Evolutionary conservation across 2,888 invertebrate species (phyloP).

Genomic region (Ophonus ardosiacus): DNA sequence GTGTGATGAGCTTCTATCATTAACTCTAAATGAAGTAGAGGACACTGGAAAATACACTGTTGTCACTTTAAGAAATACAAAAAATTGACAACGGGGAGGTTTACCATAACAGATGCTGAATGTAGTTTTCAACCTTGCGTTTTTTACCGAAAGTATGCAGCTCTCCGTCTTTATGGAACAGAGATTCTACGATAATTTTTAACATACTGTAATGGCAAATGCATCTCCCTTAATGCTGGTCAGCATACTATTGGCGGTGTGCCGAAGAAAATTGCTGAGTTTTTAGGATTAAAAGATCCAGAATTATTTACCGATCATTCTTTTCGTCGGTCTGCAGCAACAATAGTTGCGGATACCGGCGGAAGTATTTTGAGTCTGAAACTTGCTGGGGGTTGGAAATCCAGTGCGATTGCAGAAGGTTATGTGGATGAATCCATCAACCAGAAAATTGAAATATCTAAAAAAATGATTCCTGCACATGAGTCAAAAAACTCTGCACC

Average conservation of each 20-base stretch:
- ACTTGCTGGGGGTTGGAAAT: conserved; percentile 1
- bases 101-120: neutral
- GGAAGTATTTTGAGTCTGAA: neutral
- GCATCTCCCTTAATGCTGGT: conserved; percentile 15
- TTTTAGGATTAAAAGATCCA: neutral
- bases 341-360: too few species aligned
- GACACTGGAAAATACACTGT: neutral
- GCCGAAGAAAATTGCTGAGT: neutral
- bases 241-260: neutral
- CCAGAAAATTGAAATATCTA: too few species aligned
- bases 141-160: neutral
- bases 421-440: conserved; percentile 1
- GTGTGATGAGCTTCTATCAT: neutral
- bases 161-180: neutral
- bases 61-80: neutral
- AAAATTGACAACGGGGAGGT: neutral
- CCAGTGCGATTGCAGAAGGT: neutral
- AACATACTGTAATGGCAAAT: neutral
- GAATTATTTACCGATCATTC: too few species aligned
- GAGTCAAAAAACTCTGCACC: too few species aligned
- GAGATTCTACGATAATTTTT: neutral
- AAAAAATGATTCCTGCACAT: neutral
- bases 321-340: too few species aligned
- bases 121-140: neutral
- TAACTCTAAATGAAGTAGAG: neutral